phyloP scores from a whole-genome alignment of 2,797 vertebrate genomes.

The Clarias fuscus region DNA sequence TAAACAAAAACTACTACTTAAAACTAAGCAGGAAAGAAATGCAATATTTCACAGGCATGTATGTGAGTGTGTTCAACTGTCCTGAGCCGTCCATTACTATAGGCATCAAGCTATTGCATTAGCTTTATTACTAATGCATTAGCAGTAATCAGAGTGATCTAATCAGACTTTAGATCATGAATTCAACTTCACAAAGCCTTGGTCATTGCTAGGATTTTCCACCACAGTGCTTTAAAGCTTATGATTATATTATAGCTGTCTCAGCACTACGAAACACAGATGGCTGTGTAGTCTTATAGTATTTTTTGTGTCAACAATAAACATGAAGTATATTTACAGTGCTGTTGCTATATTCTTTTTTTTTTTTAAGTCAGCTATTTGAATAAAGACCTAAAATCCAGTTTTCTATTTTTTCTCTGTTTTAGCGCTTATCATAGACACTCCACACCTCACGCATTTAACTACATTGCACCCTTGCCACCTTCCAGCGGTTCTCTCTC shows the following conservation, averaged over 20 bases:
- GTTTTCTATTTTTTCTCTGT: background rate
- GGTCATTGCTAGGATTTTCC: background rate
- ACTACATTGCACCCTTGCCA: conserved; percentile 76
- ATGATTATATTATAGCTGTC: background rate
- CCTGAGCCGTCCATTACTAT: background rate
- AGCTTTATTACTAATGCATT: conserved; percentile 17
- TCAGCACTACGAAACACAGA: background rate
- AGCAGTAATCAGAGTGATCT: conserved; percentile 2
- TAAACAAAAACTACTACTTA: background rate
- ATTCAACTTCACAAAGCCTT: background rate
- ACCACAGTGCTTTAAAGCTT: background rate
- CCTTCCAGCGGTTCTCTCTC: conserved; percentile 78
- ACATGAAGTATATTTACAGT: too few relatives aligned
- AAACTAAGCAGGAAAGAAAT: conserved; percentile 19
- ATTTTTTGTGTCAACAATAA: background rate
- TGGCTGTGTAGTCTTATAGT: background rate
- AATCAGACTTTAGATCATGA: conserved; percentile 15
- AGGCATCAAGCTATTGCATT: conserved; percentile 2
- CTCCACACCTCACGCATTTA: conserved; percentile 86
- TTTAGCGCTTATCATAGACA: conserved; percentile 84
- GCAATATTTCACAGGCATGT: conserved; percentile 14
- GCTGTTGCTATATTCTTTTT: background rate
- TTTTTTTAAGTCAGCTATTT: background rate
- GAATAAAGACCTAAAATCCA: background rate
- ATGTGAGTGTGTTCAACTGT: conserved; percentile 20